Base-by-base conservation (phyloP, 2,888 invertebrate genomes). In the Creontiades dilutus region DNA sequence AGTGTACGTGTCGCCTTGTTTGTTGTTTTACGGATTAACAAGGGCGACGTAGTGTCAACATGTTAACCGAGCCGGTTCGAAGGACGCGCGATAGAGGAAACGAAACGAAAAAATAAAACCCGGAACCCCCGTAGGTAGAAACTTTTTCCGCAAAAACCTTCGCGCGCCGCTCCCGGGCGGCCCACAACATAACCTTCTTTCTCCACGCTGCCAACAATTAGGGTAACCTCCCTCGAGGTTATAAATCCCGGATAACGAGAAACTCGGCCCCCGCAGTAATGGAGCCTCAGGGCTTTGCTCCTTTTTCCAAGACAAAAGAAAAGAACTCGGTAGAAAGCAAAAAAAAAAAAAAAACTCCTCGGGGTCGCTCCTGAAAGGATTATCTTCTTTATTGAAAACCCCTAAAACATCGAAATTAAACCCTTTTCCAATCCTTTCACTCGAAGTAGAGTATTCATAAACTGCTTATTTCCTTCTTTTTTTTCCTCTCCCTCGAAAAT, bases 211-310 rank as follows among this genome's bases (percentile, higher is more conserved):
- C 19, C 61, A 61, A 23, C 68, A 68, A 68, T 68, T 68, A 68
- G 68, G 68, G 68, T 68, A 68, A 68, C 68, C 68, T 68, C 68
- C 68, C 68, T 23, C 12, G 68, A 68, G 68, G 68, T 68, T 68
- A 68, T 68, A 68, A 68, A 68, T 68, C 68, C 68, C 23, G 68
- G 68, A 68, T 68, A 68, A 68, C 68, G 68, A 68, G 68, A 68
- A 68, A 68, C 9, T 4, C n/a, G 68, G 68, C 68, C 68, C 19
- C 23, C 12, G 68, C 23, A 68, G 68, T 68, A 68, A 68, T 68
- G 68, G 68, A 68, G 23, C 68, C 68, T 68, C 68, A 7, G 68
- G 68, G 68, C 23, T 16, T 52, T 52, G 12, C 52, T 52, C n/a
- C 57, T 11, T 68, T n/a, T n/a, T 68, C 68, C 23, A 68, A 68